Percentiles rank a stretch among this genome's conserved stretches.
Conservation (phyloP, 2,113 vertebrate species). For the Synodontis membranacea region DNA sequence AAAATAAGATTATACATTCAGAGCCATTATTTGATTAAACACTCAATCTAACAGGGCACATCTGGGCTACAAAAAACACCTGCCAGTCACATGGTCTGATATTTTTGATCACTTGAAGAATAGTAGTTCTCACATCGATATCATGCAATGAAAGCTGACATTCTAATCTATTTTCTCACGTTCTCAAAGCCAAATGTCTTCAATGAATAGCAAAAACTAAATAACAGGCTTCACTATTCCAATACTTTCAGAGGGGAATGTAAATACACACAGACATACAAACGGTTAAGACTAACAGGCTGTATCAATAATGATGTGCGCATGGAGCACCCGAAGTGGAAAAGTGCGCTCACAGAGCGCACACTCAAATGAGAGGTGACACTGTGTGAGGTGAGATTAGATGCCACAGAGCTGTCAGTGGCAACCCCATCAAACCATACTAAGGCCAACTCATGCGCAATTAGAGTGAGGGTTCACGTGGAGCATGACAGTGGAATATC, state of each 20-base stretch:
- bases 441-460: constrained; percentile 68
- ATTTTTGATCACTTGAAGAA: background rate
- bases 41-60: background rate
- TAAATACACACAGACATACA: background rate
- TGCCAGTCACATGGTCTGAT: background rate
- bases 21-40: background rate
- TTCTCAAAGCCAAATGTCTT: background rate
- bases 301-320: constrained; percentile 37
- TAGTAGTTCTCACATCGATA: background rate
- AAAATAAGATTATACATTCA: background rate
- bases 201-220: background rate
- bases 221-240: background rate
- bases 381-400: constrained; percentile 66
- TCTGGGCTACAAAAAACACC: background rate
- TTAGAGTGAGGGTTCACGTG: constrained; percentile 58
- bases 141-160: background rate
- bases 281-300: constrained; percentile 41
- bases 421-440: constrained; percentile 62
- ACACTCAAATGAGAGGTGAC: constrained; percentile 69
- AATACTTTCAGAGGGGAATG: background rate
- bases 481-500: constrained; percentile 48
- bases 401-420: constrained; percentile 63
- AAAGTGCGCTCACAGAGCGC: constrained; percentile 47
- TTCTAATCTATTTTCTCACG: background rate
- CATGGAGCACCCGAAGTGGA: constrained; percentile 11